Percentiles rank a stretch among this genome's conserved stretches.
phyloP scores from a whole-genome alignment of 2,888 invertebrate genomes.

The Chalcis sispes region DNA sequence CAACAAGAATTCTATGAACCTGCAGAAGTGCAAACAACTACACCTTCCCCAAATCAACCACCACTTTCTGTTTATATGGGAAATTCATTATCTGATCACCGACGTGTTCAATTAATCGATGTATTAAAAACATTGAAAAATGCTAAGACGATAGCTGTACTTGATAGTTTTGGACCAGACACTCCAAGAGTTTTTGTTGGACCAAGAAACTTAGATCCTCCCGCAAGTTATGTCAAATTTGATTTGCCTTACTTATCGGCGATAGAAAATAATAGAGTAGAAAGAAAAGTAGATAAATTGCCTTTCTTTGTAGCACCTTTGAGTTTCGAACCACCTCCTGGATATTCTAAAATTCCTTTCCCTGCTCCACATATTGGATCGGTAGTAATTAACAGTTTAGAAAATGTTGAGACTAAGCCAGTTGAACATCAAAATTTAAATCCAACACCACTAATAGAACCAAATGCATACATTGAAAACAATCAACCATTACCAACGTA shows the following conservation, averaged over 20 bases:
- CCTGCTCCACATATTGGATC: constrained; percentile 92
- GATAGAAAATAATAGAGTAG: constrained; percentile 82
- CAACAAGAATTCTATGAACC: constrained; percentile 41
- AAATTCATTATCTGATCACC: constrained; percentile 75
- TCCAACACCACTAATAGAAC: constrained; percentile 68
- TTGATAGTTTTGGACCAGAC: constrained; percentile 84
- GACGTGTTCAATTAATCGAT: constrained; percentile 78
- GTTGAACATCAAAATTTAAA: constrained; percentile 61
- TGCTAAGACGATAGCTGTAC: constrained; percentile 85
- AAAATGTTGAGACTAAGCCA: constrained; percentile 58
- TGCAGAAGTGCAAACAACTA: constrained; percentile 25
- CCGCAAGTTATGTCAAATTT: constrained; percentile 86
- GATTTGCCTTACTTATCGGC: constrained; percentile 89
- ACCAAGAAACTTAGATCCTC: constrained; percentile 84
- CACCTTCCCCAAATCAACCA: constrained; percentile 84
- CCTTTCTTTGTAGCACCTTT: constrained; percentile 92
- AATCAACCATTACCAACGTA: constrained; percentile 68
- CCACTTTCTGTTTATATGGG: constrained; percentile 88
- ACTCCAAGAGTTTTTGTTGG: constrained; percentile 90
- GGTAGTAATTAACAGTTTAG: constrained; percentile 83
- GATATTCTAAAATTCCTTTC: constrained; percentile 90
- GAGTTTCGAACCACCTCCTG: constrained; percentile 89
- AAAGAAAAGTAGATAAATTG: constrained; percentile 84
- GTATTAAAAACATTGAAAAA: constrained; percentile 83
- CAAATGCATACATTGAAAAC: constrained; percentile 75